Conservation (phyloP, 2,888 invertebrate genomes). For the Nephrotoma guestfalica region DNA sequence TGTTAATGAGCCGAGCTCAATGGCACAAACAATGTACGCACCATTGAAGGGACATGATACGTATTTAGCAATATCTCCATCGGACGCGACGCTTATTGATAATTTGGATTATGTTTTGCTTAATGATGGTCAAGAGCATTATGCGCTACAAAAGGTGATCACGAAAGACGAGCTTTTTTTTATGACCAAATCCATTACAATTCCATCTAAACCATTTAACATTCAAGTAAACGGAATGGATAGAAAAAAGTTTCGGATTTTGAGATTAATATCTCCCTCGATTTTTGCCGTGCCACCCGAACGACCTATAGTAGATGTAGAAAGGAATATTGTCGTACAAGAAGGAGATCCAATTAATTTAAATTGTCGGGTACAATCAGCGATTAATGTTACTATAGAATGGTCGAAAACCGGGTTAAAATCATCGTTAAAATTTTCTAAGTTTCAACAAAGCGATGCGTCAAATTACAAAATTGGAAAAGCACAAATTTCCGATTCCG, state of each 20-base stretch:
- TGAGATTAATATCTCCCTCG: background rate
- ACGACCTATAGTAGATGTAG: background rate
- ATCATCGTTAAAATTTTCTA: background rate
- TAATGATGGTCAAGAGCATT: background rate
- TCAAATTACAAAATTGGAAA: background rate
- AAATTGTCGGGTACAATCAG: background rate
- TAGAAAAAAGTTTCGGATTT: background rate
- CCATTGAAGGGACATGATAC: background rate
- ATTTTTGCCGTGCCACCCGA: background rate
- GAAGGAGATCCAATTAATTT: background rate
- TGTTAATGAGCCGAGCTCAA: background rate
- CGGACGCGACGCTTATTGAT: background rate
- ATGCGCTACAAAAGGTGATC: background rate
- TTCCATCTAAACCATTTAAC: background rate
- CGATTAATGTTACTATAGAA: background rate
- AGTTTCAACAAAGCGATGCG: background rate
- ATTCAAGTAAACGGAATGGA: background rate
- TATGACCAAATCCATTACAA: background rate
- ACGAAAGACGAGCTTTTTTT: background rate
- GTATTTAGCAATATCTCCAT: background rate
- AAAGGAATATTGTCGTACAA: background rate
- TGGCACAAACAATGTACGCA: background rate
- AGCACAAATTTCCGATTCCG: background rate
- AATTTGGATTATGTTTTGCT: background rate
- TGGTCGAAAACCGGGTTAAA: background rate